Evolutionary conservation across 2,797 vertebrate species (phyloP).

Genomic region (Acipenser oxyrinchus): DNA sequence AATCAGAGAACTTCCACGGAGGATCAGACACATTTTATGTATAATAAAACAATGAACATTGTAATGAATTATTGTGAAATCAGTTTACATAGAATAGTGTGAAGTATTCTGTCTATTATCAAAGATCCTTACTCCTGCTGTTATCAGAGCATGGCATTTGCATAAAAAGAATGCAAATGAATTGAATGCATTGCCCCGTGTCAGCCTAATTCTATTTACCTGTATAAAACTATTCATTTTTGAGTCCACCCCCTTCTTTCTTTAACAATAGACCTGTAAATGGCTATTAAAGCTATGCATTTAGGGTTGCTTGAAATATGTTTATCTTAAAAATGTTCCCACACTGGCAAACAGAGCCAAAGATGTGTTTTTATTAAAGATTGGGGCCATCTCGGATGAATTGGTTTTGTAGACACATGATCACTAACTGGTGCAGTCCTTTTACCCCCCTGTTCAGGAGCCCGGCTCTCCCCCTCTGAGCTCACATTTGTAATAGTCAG

Average conservation of each 20-base stretch:
- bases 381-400: conserved; percentile 40
- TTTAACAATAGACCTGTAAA: conserved; percentile 42
- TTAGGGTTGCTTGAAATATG: conserved; percentile 42
- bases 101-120: conserved; percentile 23
- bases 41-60: conserved; percentile 24
- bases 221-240: conserved; percentile 49
- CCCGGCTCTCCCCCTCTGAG: conserved; percentile 60
- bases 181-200: conserved; percentile 24
- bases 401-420: conserved; percentile 49
- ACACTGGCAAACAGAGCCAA: conserved; percentile 38
- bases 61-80: conserved; percentile 22
- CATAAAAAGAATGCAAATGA: conserved; percentile 33
- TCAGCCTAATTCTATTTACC: conserved; percentile 38
- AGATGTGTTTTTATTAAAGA: conserved; percentile 50
- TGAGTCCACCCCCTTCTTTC: conserved; percentile 38
- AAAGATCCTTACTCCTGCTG: conserved; percentile 22
- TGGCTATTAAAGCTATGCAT: conserved; percentile 41
- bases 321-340: conserved; percentile 49
- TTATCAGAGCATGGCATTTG: conserved; percentile 25
- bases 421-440: conserved; percentile 53
- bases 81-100: conserved; percentile 22
- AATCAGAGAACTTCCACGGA: neutral
- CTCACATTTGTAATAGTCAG: conserved; percentile 76
- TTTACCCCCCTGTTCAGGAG: conserved; percentile 53
- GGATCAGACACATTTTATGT: conserved; percentile 22